A percentile compares a stretch with the other conserved stretches of the same genome.
Conservation (phyloP, 2,888 invertebrate species). For the Chymomyza caudatula region DNA sequence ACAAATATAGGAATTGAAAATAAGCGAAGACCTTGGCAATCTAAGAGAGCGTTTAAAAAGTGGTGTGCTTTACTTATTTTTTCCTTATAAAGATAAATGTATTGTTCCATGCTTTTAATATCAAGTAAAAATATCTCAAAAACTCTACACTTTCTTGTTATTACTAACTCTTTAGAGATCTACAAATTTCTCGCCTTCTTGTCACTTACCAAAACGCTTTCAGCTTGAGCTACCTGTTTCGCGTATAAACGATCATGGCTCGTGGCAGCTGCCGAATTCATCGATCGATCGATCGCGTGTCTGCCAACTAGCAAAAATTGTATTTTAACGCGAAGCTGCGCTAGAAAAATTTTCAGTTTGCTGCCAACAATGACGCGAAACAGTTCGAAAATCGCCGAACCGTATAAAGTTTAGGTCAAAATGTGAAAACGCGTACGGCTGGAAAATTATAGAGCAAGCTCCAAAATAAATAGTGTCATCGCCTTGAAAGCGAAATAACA, state of each 20-base stretch:
- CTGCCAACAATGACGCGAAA: slow-evolving; percentile 52
- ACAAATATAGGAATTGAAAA: too few species aligned
- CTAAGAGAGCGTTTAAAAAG: too few species aligned
- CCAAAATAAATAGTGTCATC: slow-evolving; percentile 22
- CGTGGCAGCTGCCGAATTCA: background rate
- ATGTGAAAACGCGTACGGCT: slow-evolving; percentile 40
- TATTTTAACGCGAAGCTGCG: slow-evolving; percentile 36
- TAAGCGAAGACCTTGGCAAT: too few species aligned
- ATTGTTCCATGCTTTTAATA: too few species aligned
- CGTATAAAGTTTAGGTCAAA: slow-evolving; percentile 21
- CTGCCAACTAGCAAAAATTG: background rate
- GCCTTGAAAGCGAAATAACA: slow-evolving; percentile 43
- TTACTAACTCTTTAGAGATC: too few species aligned
- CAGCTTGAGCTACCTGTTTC: too few species aligned
- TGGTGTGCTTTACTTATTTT: too few species aligned
- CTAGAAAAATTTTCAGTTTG: slow-evolving; percentile 40
- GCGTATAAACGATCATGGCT: background rate
- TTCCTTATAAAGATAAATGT: too few species aligned
- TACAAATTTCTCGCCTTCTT: too few species aligned
- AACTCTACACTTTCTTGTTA: too few species aligned
- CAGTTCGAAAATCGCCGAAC: slow-evolving; percentile 32
- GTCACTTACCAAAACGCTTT: too few species aligned
- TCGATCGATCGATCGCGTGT: background rate
- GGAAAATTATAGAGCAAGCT: slow-evolving; percentile 27
- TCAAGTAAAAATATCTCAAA: too few species aligned